A percentile compares a stretch with the other conserved stretches of the same genome.
phyloP scores from a whole-genome alignment of 2,888 invertebrate genomes.

The Cepaea hortensis region DNA sequence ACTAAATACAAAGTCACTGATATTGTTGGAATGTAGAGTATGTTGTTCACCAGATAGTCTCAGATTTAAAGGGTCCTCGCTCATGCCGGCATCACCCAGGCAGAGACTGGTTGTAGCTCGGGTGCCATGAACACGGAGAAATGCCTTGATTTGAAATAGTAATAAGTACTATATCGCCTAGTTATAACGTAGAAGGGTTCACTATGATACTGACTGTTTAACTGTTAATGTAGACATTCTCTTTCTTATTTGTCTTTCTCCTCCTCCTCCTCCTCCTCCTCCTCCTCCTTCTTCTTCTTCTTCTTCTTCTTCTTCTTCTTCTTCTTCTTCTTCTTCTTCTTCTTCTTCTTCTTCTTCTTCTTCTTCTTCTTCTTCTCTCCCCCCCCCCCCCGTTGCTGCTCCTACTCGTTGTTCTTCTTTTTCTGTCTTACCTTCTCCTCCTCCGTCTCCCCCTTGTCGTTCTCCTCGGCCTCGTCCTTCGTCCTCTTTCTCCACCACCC shows the following conservation, averaged over 20 bases:
- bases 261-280: background rate
- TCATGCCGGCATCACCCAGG: too few species aligned
- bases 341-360: background rate
- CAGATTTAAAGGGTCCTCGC: too few species aligned
- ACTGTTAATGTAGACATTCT: background rate
- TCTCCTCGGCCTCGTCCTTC: background rate
- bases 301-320: background rate
- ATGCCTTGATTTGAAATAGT: too few species aligned
- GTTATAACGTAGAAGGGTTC: too few species aligned
- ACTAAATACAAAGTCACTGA: too few species aligned
- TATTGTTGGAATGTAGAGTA: too few species aligned
- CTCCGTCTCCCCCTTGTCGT: background rate
- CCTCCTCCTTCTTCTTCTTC: background rate
- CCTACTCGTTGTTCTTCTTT: background rate
- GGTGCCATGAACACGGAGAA: too few species aligned
- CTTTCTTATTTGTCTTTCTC: background rate
- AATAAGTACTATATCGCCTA: too few species aligned
- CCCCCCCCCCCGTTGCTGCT: background rate
- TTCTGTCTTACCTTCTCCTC: background rate
- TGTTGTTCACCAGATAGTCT: too few species aligned
- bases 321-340: background rate
- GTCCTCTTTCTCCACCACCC: too few species aligned
- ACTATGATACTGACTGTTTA: too few species aligned
- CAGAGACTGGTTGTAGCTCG: too few species aligned
- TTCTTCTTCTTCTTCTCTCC: background rate